phyloP scores from a whole-genome alignment of 2,888 invertebrate species.

The Trissoscelio sp. region DNA sequence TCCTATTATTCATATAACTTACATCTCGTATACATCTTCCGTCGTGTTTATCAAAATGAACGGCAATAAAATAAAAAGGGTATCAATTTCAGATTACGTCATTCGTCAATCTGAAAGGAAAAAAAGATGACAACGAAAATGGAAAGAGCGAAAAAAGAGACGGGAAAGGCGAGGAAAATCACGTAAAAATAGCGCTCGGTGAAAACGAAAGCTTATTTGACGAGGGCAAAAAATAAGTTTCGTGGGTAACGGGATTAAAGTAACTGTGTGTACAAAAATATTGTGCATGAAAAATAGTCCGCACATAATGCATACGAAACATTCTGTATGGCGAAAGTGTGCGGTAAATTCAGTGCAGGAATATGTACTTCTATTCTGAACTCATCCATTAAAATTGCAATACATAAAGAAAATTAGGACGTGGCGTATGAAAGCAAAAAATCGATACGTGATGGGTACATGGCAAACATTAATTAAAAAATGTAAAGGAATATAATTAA shows the following conservation, averaged over 20 bases:
- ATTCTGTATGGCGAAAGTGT: conserved; percentile 43
- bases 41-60: conserved; percentile 51
- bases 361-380: conserved; percentile 55
- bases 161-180: conserved; percentile 24
- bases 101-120: conserved; percentile 32
- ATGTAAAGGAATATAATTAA: conserved; percentile 47
- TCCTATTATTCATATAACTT: conserved; percentile 59
- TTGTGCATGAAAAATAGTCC: conserved; percentile 50
- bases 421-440: conserved; percentile 53
- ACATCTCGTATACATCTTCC: conserved; percentile 34
- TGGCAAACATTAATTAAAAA: conserved; percentile 56
- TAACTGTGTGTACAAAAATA: conserved; percentile 53
- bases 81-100: conserved; percentile 47
- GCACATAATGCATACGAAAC: conserved; percentile 57
- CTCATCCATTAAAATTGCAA: conserved; percentile 66
- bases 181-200: conserved; percentile 17
- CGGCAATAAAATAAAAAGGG: conserved; percentile 49
- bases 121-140: neutral
- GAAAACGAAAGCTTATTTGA: conserved; percentile 59
- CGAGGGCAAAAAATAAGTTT: conserved; percentile 37
- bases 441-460: conserved; percentile 51
- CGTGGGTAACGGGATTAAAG: conserved; percentile 52
- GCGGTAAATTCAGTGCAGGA: conserved; percentile 40
- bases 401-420: conserved; percentile 67
- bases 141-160: neutral